Base-by-base conservation (phyloP, 2,113 vertebrate species). In the Zosterops lateralis region DNA sequence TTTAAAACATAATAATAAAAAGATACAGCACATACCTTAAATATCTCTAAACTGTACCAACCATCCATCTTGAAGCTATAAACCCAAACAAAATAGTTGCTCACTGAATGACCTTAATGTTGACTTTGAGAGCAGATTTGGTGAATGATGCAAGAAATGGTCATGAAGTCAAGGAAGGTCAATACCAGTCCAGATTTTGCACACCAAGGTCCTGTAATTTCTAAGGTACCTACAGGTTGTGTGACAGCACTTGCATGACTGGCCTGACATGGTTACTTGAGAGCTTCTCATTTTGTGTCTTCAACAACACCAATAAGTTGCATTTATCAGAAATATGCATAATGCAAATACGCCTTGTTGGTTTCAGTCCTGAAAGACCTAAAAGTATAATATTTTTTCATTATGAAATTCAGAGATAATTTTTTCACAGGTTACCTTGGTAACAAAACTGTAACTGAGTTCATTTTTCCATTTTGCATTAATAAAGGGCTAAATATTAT, bases 361-460 rank as follows among this genome's bases (percentile, higher is more conserved):
- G 17, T 44, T 68, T 95, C 95, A 60, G 84, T 96, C 66, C 62
- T 92, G 65, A 36, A 76, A 85, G 77, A 90, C 71, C 89, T 92
- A 70, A 81, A 95, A 73, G 38, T 76, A 31, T 80, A 66, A 32
- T 91, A 28, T 76, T 95, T 47, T 76, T 96, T 96, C 32, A 83
- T 91, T 93, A 75, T 57, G 57, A 81, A 91, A 95, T 83, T 56
- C 68, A 61, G 88, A 87, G 61, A 85, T 72, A 48, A 31, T 78
- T 81, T 93, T 95, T 91, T 68, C 44, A 47, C 64, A 28, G 1
- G 26, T 96, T 97, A 65, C 95, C 65, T 84, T 94, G 70, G 97
- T 71, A 93, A 96, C 93, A 92, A 95, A 95, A 92, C 77, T 34
- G 81, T 84, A 95, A 90, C 77, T 92, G 74, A 24, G n/a, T 91